Conservation (phyloP, 2,113 vertebrate species). For the Ursus arctos region DNA sequence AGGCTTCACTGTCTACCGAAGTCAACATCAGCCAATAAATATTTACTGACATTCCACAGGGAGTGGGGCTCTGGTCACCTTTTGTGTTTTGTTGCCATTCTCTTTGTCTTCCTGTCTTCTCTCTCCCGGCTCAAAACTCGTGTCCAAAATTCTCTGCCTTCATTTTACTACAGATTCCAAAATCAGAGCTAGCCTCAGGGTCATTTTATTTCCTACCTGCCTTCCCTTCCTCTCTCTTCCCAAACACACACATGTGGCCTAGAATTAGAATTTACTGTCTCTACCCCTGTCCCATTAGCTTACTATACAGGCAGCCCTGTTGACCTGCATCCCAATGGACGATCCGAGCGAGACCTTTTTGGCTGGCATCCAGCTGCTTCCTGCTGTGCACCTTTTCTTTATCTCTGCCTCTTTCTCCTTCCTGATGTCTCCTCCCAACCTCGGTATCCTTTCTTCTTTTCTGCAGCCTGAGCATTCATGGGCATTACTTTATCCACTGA, state of each 20-base stretch:
- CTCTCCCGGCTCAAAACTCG: not conserved
- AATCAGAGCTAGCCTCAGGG: not conserved
- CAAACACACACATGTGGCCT: not conserved
- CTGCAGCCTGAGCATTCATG: not conserved
- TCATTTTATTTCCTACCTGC: slow-evolving; percentile 29
- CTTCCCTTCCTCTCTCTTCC: not conserved
- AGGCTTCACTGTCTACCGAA: not conserved
- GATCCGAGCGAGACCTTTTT: not conserved
- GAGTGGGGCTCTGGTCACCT: not conserved
- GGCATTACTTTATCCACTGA: not conserved
- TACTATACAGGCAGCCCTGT: not conserved
- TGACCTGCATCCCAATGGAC: not conserved
- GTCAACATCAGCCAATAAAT: not conserved
- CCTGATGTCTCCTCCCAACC: not conserved
- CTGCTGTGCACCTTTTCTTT: not conserved
- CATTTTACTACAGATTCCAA: not conserved
- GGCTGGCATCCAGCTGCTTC: not conserved
- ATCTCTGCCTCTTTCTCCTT: not conserved
- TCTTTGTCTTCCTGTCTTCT: not conserved
- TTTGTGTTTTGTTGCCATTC: not conserved
- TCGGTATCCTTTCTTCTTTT: not conserved
- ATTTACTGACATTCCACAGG: not conserved
- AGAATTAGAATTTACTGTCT: not conserved
- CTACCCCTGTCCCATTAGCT: not conserved
- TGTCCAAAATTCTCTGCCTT: not conserved